phyloP scores from a whole-genome alignment of 1,140 invertebrate genomes.

The Portunus trituberculatus region DNA sequence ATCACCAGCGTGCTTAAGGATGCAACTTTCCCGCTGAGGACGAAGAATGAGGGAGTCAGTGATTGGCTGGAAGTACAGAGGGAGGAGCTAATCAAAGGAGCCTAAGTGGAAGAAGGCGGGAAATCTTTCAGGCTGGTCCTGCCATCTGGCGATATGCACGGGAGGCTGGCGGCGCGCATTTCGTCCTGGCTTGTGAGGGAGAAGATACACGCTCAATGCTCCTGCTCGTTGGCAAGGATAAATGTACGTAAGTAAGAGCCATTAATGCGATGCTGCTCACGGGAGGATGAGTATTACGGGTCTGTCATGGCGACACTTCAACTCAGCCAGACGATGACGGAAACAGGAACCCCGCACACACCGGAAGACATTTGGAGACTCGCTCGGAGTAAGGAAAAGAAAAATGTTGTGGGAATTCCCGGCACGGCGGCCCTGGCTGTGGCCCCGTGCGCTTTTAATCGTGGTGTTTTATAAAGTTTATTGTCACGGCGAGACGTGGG shows the following conservation, averaged over 20 bases:
- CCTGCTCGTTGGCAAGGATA: not conserved
- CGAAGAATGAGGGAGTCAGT: slow-evolving; percentile 49
- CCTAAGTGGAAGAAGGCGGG: slow-evolving; percentile 62
- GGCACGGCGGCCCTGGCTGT: slow-evolving; percentile 5
- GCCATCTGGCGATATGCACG: slow-evolving; percentile 69
- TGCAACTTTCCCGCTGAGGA: slow-evolving; percentile 44
- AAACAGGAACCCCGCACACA: not conserved
- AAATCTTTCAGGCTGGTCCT: slow-evolving; percentile 70
- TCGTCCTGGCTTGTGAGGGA: not conserved
- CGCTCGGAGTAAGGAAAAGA: not conserved
- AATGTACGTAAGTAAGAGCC: not conserved
- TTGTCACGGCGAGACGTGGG: slow-evolving; percentile 25
- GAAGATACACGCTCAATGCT: slow-evolving; percentile 4
- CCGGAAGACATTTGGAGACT: slow-evolving; percentile 18
- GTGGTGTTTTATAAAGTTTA: slow-evolving; percentile 30
- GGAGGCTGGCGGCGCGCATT: slow-evolving; percentile 44
- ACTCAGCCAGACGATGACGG: not conserved
- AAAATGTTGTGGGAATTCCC: slow-evolving; percentile 21
- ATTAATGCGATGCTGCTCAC: not conserved
- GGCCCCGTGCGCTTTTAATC: slow-evolving; percentile 8
- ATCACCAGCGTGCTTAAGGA: slow-evolving; percentile 62
- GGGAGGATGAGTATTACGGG: not conserved
- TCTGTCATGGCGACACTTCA: not conserved
- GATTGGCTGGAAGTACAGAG: slow-evolving; percentile 64
- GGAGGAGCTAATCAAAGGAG: slow-evolving; percentile 71